Evolutionary conservation across 2,888 invertebrate species (phyloP), one percentile per base, ranked within the genome.

Genomic region (Agrochola lychnidis): DNA sequence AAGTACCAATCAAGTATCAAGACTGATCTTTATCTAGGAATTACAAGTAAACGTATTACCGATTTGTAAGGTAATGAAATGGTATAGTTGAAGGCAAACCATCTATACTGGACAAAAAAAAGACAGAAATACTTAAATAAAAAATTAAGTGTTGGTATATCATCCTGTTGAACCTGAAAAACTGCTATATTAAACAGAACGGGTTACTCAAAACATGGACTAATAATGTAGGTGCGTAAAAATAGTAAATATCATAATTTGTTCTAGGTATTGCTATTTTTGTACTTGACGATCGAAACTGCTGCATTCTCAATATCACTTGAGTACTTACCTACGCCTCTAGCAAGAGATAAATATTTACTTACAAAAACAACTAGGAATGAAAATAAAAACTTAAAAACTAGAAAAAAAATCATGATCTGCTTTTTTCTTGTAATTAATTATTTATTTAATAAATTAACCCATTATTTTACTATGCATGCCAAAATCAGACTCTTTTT

Each of bases 151-250:
- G 56, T 63, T 4, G 4, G 16, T 68, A 53, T 72, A 45, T 78
- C 51, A 67, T 74, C 66, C 59, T 67, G 78, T 63, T 61, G 0
- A 57, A 73, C 57, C 57, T 71, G 68, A 22, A 51, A 57, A 71
- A 74, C 71, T 42, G 61, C 83, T 81, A n/a, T 70, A 70, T 45
- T 16, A 64, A 72, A 70, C 1, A 57, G 62, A 81, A 87, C 85
- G 19, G 53, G 85, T 85, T 86, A 56, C 59, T 62, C n/a, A 36
- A 59, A 67, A 73, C 14, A 16, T 75, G 61, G 48, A 61, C 75
- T 59, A 59, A 30, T 71, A 53, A 36, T 48, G 53, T 25, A 36
- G 10, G 53, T 76, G 5, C 2, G 30, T 25, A 56, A 68, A 69
- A 61, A 70, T 69, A 62, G 25, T 56, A 66, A 84, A 69, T 72